Conservation (phyloP, 2,888 invertebrate species). For the Andrena fulva region DNA sequence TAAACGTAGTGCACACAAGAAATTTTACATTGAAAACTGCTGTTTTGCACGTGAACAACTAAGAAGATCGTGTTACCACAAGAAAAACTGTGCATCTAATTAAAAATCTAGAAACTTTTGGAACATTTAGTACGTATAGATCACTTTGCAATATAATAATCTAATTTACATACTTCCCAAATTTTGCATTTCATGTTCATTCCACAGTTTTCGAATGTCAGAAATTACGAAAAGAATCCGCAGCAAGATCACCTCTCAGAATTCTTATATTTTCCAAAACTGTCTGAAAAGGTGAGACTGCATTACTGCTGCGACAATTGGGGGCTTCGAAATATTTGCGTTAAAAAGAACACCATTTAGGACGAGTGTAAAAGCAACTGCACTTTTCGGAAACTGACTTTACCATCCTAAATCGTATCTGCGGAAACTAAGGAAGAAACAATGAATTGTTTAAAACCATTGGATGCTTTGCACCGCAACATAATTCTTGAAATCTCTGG, state of each 20-base stretch:
- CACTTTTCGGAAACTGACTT: no score
- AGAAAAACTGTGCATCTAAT: background rate
- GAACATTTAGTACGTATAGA: background rate
- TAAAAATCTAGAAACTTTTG: background rate
- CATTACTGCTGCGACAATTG: no score
- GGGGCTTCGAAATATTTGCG: no score
- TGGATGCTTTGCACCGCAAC: background rate
- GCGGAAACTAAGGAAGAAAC: background rate
- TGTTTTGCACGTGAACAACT: background rate
- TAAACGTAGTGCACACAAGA: background rate
- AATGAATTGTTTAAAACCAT: background rate
- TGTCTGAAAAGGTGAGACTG: no score
- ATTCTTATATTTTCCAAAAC: background rate
- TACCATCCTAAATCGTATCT: no score
- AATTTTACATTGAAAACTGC: background rate
- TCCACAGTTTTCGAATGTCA: background rate
- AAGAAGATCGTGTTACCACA: background rate
- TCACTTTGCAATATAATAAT: background rate
- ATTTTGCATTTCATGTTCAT: background rate
- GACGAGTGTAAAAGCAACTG: no score
- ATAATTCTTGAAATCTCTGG: background rate
- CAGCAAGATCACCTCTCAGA: background rate
- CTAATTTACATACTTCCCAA: background rate
- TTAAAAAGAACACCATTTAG: no score
- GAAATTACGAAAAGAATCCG: background rate